Evolutionary conservation across 2,113 vertebrate genomes (phyloP).

Genomic region (Tachuris rubrigastra): DNA sequence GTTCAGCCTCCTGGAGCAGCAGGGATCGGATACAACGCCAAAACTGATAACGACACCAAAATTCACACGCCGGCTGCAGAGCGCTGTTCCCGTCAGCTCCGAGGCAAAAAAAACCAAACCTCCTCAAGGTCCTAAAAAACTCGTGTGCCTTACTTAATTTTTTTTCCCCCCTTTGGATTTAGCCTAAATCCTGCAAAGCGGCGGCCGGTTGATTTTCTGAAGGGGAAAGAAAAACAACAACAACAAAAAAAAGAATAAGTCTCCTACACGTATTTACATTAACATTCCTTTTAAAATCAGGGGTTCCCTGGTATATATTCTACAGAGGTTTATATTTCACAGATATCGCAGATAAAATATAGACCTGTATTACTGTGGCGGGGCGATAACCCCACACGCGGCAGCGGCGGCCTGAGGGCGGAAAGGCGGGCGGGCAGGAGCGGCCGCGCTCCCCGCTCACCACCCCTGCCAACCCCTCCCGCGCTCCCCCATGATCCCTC

Average conservation of each 20-base stretch:
- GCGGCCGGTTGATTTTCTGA: not conserved
- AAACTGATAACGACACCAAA: not conserved
- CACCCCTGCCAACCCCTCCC: not conserved
- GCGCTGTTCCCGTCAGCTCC: not conserved
- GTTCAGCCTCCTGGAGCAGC: not conserved
- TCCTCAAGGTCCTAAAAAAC: not conserved
- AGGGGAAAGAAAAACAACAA: not conserved
- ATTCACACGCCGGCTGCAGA: not conserved
- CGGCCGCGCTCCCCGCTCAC: not conserved
- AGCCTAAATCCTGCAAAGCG: not conserved
- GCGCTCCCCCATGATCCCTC: not conserved
- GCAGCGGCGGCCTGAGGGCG: not conserved
- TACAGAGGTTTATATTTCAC: no score
- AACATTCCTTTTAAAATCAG: rapidly evolving
- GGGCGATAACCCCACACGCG: not conserved
- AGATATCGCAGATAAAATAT: no score
- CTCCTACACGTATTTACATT: rapidly evolving
- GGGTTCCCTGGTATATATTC: no score
- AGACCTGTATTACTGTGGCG: no score
- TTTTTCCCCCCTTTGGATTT: not conserved
- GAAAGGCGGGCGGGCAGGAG: no score
- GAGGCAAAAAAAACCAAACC: not conserved
- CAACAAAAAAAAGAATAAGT: not conserved
- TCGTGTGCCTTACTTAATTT: not conserved
- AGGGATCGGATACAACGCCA: not conserved